Percentiles rank a stretch among this genome's conserved stretches.
phyloP scores from a whole-genome alignment of 2,888 invertebrate species.

The Aleiodes testaceus region DNA sequence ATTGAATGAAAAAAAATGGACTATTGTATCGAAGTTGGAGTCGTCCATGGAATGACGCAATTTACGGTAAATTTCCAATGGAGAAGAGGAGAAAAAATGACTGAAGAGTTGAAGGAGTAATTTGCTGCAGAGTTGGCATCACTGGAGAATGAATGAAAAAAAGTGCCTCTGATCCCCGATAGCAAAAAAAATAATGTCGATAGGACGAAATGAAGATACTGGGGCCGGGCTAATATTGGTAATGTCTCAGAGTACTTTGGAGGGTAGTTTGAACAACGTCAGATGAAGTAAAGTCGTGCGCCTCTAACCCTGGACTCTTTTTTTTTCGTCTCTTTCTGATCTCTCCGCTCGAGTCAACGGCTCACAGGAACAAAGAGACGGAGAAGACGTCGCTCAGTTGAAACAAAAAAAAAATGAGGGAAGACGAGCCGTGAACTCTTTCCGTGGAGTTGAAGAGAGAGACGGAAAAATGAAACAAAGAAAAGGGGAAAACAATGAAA shows the following conservation, averaged over 20 bases:
- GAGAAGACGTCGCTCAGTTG: slow-evolving; percentile 6
- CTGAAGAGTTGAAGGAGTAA: neutral
- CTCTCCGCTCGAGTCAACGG: neutral
- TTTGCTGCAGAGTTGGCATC: neutral
- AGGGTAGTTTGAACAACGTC: neutral
- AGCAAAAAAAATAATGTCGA: slow-evolving; percentile 3
- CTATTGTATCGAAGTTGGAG: neutral
- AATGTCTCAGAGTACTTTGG: slow-evolving; percentile 26
- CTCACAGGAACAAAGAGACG: slow-evolving; percentile 12
- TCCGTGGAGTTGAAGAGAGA: slow-evolving; percentile 29
- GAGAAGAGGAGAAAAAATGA: neutral
- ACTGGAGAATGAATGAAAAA: neutral
- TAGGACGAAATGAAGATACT: slow-evolving; percentile 16
- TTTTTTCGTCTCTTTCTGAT: neutral
- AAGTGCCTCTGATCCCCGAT: neutral
- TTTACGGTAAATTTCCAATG: neutral
- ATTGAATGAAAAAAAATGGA: neutral
- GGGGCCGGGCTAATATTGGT: slow-evolving; percentile 24
- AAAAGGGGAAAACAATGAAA: slow-evolving; percentile 31
- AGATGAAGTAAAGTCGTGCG: slow-evolving; percentile 5
- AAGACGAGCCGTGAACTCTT: slow-evolving; percentile 20
- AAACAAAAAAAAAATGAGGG: slow-evolving; percentile 7
- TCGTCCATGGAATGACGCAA: neutral
- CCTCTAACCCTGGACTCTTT: neutral
- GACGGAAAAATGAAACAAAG: slow-evolving; percentile 33